phyloP scores from a whole-genome alignment of 2,888 invertebrate genomes.

The Leptothorax acervorum region DNA sequence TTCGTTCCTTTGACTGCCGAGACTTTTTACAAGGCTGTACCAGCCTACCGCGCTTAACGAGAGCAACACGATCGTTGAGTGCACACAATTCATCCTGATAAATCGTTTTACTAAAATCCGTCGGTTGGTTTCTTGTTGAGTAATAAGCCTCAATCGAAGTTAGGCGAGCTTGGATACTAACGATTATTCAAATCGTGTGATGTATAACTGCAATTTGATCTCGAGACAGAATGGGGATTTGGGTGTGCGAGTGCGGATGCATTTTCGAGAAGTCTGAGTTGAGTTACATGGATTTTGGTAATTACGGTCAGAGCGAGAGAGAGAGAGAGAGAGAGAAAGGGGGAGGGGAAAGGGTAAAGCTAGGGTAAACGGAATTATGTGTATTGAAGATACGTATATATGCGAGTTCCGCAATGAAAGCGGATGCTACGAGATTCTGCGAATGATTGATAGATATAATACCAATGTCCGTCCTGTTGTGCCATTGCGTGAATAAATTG shows the following conservation, averaged over 20 bases:
- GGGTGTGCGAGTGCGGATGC: neutral
- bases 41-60: too few species aligned
- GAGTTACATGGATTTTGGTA: conserved; percentile 3
- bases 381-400: neutral
- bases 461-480: neutral
- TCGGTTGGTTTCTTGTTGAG: neutral
- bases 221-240: neutral
- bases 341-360: neutral
- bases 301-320: neutral
- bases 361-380: neutral
- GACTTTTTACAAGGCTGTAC: too few species aligned
- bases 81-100: neutral
- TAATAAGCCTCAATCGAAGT: conserved; percentile 22
- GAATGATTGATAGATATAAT: conserved; percentile 10
- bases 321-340: too few species aligned
- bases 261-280: conserved; percentile 12
- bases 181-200: conserved; percentile 14
- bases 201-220: conserved; percentile 33
- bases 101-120: neutral
- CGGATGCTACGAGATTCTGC: conserved; percentile 7
- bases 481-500: conserved; percentile 4
- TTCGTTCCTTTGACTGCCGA: too few species aligned
- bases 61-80: too few species aligned
- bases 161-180: neutral
- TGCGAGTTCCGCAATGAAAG: neutral